A percentile compares a stretch with the other conserved stretches of the same genome.
Conservation (phyloP, 2,888 invertebrate species). For the Xylocampa areola region DNA sequence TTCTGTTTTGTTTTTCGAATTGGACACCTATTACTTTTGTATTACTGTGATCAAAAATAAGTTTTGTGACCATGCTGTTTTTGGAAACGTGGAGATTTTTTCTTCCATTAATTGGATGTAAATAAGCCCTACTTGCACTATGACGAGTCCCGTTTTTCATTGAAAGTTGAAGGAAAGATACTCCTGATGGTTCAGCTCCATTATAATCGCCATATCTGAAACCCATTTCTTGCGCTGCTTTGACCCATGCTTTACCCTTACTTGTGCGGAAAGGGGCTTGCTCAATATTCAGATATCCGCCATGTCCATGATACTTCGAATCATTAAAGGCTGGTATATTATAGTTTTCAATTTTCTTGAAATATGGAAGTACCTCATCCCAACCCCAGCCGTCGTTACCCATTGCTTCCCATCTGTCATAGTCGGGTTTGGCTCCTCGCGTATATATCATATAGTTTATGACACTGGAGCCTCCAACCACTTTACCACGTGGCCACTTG, state of each 20-base stretch:
- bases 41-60: constrained; percentile 88
- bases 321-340: constrained; percentile 88
- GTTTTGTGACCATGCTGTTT: constrained; percentile 89
- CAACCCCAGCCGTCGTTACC: constrained; percentile 94
- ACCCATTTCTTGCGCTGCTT: constrained; percentile 90
- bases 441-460: constrained; percentile 95
- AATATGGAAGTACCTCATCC: constrained; percentile 93
- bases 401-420: constrained; percentile 92
- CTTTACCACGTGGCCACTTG: constrained; percentile 94
- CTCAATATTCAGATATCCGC: constrained; percentile 90
- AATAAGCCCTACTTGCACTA: constrained; percentile 92
- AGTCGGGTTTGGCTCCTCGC: constrained; percentile 92
- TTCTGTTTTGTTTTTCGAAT: constrained; percentile 86
- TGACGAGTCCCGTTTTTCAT: constrained; percentile 91
- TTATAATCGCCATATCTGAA: constrained; percentile 91
- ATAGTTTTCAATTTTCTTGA: constrained; percentile 93
- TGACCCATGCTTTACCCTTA: constrained; percentile 88
- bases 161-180: constrained; percentile 90
- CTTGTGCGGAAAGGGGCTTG: constrained; percentile 86
- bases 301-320: constrained; percentile 86
- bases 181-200: constrained; percentile 90
- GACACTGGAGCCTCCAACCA: constrained; percentile 94
- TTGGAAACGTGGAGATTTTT: constrained; percentile 91
- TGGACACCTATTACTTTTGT: constrained; percentile 91
- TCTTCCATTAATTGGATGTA: constrained; percentile 89